Evolutionary conservation across 2,888 invertebrate species (phyloP).

Genomic region (Polymixis flavicincta): DNA sequence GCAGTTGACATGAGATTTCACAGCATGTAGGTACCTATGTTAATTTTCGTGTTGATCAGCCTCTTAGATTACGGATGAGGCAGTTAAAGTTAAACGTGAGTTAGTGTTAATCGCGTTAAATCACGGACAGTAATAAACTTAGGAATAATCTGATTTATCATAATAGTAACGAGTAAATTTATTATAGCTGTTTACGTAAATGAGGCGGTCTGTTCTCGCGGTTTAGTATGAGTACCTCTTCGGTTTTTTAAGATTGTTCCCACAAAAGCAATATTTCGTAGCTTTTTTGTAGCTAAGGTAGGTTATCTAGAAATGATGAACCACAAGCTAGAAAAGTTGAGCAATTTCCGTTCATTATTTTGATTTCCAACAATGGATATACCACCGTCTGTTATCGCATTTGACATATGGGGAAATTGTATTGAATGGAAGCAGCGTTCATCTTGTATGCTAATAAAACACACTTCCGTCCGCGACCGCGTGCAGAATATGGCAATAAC

Average conservation of each 20-base stretch:
- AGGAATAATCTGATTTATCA: conserved; percentile 31
- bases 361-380: background rate
- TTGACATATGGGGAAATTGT: background rate
- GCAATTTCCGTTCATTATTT: background rate
- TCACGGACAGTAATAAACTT: conserved; percentile 1
- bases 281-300: background rate
- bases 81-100: background rate
- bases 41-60: background rate
- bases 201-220: conserved; percentile 4
- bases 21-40: background rate
- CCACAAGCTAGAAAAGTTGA: background rate
- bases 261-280: background rate
- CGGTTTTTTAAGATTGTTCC: background rate
- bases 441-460: conserved; percentile 33
- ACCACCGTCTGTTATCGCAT: background rate
- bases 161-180: background rate
- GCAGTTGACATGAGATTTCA: too few relatives aligned
- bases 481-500: conserved; percentile 28
- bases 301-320: background rate
- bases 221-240: background rate
- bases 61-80: background rate
- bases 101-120: background rate
- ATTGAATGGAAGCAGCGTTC: conserved; percentile 12
- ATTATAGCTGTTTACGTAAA: conserved; percentile 16
- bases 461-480: conserved; percentile 18